Conservation (phyloP, 2,113 vertebrate genomes). For the Myotis lucifugus region DNA sequence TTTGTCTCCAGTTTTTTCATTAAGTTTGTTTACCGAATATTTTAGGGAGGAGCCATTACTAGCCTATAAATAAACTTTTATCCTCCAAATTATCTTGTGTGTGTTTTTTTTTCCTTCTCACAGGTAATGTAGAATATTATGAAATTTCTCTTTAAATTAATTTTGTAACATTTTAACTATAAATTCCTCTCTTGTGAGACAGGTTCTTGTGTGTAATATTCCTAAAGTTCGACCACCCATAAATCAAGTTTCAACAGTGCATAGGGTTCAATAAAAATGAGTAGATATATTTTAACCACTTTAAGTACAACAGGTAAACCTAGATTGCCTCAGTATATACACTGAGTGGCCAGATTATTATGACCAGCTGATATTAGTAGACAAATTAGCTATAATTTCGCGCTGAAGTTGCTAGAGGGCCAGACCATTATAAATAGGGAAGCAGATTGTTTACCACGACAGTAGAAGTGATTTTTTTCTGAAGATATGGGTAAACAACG, state of each 20-base stretch:
- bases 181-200: not conserved
- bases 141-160: not conserved
- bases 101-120: not conserved
- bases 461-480: no score
- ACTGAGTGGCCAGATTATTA: no score
- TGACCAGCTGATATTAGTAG: no score
- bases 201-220: not conserved
- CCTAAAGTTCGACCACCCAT: not conserved
- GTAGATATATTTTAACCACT: not conserved
- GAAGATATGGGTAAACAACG: no score
- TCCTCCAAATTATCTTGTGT: not conserved
- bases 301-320: not conserved
- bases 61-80: not conserved
- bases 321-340: not conserved
- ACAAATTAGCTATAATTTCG: no score
- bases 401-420: no score
- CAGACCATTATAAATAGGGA: no score
- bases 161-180: not conserved
- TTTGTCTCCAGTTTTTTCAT: not conserved
- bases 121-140: not conserved
- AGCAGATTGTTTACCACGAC: no score
- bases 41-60: not conserved
- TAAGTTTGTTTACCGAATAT: not conserved
- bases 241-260: not conserved
- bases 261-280: not conserved